Percentiles rank a stretch among this genome's conserved stretches.
Evolutionary conservation across 2,113 vertebrate species (phyloP).

Genomic region (Thamnophis sirtalis): DNA sequence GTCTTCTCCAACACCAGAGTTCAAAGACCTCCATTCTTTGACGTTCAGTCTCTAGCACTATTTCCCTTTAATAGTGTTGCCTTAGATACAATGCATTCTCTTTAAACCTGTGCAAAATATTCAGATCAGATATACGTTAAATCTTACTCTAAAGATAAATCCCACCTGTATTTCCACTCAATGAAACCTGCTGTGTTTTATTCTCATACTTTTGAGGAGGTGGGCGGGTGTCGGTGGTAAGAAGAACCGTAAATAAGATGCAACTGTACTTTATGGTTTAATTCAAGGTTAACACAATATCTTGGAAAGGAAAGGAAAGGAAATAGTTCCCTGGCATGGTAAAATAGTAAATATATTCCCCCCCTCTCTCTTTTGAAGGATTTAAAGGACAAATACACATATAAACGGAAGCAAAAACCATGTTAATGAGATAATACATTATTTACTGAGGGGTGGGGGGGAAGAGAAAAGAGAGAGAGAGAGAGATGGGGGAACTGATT

Average conservation of each 20-base stretch:
- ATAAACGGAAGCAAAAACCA: slow-evolving; percentile 40
- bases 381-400: slow-evolving; percentile 38
- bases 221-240: neutral
- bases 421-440: slow-evolving; percentile 51
- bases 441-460: slow-evolving; percentile 21
- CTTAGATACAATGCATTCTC: neutral
- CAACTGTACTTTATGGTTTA: slow-evolving; percentile 17
- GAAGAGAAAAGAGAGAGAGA: neutral
- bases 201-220: neutral
- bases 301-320: neutral
- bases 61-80: neutral
- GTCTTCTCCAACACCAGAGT: too few relatives aligned
- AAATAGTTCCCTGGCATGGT: slow-evolving; percentile 32
- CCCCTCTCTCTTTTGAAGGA: slow-evolving; percentile 8
- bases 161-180: neutral
- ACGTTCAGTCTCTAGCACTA: neutral
- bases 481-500: slow-evolving; percentile 39
- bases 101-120: neutral
- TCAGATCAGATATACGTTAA: neutral
- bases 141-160: slow-evolving; percentile 8
- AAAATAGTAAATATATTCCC: slow-evolving; percentile 29
- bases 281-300: slow-evolving; percentile 37
- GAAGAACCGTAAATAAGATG: slow-evolving; percentile 1
- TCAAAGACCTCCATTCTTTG: too few relatives aligned
- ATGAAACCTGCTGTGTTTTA: neutral